phyloP scores from a whole-genome alignment of 1,140 invertebrate genomes.

The Bilobella aurantiaca region DNA sequence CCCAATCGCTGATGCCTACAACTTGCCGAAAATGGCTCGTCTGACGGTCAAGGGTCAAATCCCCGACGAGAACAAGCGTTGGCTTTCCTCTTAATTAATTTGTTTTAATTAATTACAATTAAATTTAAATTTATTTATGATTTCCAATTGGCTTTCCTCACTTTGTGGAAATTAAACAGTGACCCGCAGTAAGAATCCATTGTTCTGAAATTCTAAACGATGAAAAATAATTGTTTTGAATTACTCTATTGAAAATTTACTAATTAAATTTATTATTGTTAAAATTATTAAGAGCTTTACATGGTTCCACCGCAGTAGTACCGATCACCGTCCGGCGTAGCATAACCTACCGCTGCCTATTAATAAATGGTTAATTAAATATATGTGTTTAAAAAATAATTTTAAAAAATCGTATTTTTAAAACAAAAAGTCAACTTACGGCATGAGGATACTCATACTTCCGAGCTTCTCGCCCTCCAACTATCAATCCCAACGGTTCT shows the following conservation, averaged over 20 bases:
- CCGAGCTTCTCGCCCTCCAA: constrained; percentile 20
- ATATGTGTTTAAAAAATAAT: background rate
- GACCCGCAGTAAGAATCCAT: constrained; percentile 41
- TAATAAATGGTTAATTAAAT: background rate
- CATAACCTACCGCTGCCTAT: constrained; percentile 29
- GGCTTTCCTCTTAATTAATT: constrained; percentile 20
- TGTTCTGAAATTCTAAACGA: constrained; percentile 34
- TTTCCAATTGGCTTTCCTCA: background rate
- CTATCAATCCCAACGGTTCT: constrained; percentile 15
- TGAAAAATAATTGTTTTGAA: background rate
- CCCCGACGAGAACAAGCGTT: constrained; percentile 20
- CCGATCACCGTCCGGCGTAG: background rate
- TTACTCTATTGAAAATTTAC: background rate
- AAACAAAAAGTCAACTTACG: background rate
- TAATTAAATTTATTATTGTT: constrained; percentile 4
- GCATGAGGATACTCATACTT: constrained; percentile 23
- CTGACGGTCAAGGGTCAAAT: constrained; percentile 17
- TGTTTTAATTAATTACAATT: constrained; percentile 3
- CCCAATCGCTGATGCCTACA: constrained; percentile 16
- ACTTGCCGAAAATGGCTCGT: constrained; percentile 17
- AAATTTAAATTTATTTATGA: background rate
- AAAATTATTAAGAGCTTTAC: background rate
- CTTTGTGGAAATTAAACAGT: constrained; percentile 37
- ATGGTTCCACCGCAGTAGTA: constrained; percentile 22
- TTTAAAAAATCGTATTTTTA: background rate